A percentile compares a stretch with the other conserved stretches of the same genome.
Conservation (phyloP, 1,140 invertebrate genomes). For the Paracyclopina nana region DNA sequence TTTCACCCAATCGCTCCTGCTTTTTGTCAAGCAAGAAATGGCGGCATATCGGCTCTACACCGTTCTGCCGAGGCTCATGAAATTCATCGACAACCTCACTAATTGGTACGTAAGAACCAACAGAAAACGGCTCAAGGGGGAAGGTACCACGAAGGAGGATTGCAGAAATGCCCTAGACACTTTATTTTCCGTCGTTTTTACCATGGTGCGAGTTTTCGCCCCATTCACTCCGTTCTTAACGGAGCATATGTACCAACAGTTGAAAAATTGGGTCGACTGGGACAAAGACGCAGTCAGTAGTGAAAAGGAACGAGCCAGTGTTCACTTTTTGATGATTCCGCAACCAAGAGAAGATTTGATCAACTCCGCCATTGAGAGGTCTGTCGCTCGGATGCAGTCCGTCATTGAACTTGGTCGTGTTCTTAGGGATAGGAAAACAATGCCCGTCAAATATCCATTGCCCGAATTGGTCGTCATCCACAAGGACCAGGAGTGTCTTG, state of each 20-base stretch:
- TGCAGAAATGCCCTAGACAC: conserved; percentile 65
- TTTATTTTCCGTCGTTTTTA: conserved; percentile 64
- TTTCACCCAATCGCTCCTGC: conserved; percentile 75
- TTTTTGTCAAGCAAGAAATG: conserved; percentile 84
- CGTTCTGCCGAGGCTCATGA: conserved; percentile 75
- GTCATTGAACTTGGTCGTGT: conserved; percentile 86
- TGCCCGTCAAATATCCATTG: conserved; percentile 89
- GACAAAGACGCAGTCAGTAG: too few relatives aligned
- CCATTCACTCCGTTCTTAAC: conserved; percentile 94
- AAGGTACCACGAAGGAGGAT: conserved; percentile 42
- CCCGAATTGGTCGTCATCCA: conserved; percentile 89
- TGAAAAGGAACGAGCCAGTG: conserved; percentile 41
- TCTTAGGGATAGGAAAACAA: conserved; percentile 70
- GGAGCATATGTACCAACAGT: conserved; percentile 61
- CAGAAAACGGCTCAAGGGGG: conserved; percentile 70
- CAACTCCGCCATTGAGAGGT: conserved; percentile 62
- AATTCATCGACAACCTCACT: conserved; percentile 91
- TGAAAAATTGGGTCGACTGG: conserved; percentile 21
- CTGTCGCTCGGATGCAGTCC: conserved; percentile 77
- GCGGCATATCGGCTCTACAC: conserved; percentile 79
- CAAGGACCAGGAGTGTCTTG: conserved; percentile 49
- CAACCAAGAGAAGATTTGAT: conserved; percentile 47
- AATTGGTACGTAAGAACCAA: conserved; percentile 99
- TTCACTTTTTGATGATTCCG: conserved; percentile 78
- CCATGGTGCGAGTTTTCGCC: conserved; percentile 78